A percentile compares a stretch with the other conserved stretches of the same genome.
These are phyloP conservation scores for Platorchestia sp. DNA, from an alignment of 1,140 invertebrate genomes.

Conservation along the genomic window DNA sequence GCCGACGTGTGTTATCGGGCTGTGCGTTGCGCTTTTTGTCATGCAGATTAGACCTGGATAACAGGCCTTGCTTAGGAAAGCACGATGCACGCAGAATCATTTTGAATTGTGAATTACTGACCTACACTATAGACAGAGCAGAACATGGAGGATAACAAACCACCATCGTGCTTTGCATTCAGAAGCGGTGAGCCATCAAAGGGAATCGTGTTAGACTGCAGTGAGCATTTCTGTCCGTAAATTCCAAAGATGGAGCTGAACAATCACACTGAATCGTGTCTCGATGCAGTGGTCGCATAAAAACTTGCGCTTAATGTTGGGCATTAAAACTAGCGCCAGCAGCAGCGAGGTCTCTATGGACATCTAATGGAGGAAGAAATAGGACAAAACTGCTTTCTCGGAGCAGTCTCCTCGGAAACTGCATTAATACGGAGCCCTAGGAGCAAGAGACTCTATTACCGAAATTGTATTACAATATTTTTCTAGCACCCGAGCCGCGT, in stretches of 20 bases:
- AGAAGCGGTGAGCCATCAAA: no score
- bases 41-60: no score
- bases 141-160: no score
- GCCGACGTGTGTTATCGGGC: no score
- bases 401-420: not conserved
- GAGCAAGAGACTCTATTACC: constrained; percentile 13
- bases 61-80: no score
- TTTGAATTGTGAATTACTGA: no score
- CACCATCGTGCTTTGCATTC: no score
- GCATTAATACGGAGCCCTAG: not conserved
- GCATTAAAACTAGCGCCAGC: no score
- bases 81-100: no score
- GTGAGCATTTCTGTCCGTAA: not conserved
- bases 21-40: no score
- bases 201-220: no score
- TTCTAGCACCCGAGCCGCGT: not conserved
- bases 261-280: not conserved
- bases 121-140: no score
- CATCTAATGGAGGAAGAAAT: not conserved
- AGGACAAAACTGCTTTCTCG: not conserved
- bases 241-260: not conserved
- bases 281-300: not conserved
- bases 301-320: not conserved
- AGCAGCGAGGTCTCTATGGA: not conserved
- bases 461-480: constrained; percentile 31